Base-by-base conservation (phyloP, 2,888 invertebrate species). In the Caenorhabditis sp. region DNA sequence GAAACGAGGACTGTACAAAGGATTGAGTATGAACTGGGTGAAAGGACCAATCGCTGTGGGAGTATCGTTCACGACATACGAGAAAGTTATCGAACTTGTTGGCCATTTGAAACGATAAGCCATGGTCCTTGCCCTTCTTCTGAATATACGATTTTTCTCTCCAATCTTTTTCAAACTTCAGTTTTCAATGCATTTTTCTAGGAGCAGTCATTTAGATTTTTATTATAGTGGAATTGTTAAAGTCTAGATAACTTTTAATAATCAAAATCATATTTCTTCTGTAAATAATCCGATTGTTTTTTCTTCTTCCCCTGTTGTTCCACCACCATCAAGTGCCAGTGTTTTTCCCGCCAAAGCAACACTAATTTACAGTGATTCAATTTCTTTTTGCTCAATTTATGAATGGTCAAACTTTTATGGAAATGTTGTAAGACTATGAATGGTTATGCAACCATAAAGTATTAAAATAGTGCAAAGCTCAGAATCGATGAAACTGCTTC, bases 1-100 rank as follows among this genome's bases (percentile, higher is more conserved):
- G 31, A 94, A 95, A 92, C 94, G 95, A 68, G 98, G 98, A 0
- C 95, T 98, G 93, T 99, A 96, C 94, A 99, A 99, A 93, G 99
- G 99, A 0, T 94, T 99, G n/a, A 96, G 96, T 90, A 97, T 99
- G 97, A 99, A 99, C 93, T 99, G 98, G 97, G 95, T 99, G 70
- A 95, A 94, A 90, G 94, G 94, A n/a, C 94, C 94, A 0, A 94
- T 94, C 14, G 94, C 94, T 19, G 94, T 94, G 12, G 98, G 98
- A 79, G 96, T 98, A 90, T 97, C 97, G 90, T 99, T 98, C 94
- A 96, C 97, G 4, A 96, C 96, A 0, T 97, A 97, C 93, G 98
- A 99, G 64, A 82, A 85, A 63, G 74, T 81, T 24, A 44, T 81
- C n/a, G 80, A 81, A 56, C 73, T 75, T 22, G 54, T 75, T n/a